These are phyloP conservation scores for Monochamus alternatus DNA, from an alignment of 2,888 invertebrate species.

Conservation along the genomic window DNA sequence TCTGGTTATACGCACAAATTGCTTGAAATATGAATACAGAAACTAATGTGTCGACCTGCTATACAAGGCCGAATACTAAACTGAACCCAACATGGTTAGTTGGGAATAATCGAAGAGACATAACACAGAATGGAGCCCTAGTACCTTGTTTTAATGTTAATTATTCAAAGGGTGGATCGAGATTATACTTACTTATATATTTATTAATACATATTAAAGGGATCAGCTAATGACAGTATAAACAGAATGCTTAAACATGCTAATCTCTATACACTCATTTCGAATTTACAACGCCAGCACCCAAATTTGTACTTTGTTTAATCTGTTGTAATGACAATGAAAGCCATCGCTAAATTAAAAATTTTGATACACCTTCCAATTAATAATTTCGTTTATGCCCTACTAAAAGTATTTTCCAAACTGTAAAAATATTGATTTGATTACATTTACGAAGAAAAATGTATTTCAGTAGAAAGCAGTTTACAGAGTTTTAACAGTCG, in stretches of 20 bases:
- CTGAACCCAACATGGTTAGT: constrained; percentile 20
- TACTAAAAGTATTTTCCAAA: too few relatives aligned
- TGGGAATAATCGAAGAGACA: constrained; percentile 25
- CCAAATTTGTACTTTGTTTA: neutral
- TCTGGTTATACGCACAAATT: constrained; percentile 47
- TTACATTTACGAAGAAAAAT: too few relatives aligned
- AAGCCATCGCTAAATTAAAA: neutral
- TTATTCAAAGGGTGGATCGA: constrained; percentile 23
- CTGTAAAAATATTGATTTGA: too few relatives aligned
- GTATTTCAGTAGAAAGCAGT: too few relatives aligned
- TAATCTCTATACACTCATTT: neutral
- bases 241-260: constrained; percentile 12
- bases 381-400: neutral
- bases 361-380: neutral
- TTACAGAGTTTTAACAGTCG: too few relatives aligned
- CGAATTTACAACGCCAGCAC: neutral
- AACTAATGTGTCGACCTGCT: constrained; percentile 32
- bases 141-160: constrained; percentile 25
- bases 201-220: constrained; percentile 28
- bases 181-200: constrained; percentile 19
- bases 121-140: constrained; percentile 11
- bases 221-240: constrained; percentile 9
- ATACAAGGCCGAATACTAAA: constrained; percentile 30
- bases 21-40: constrained; percentile 42
- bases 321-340: neutral